Conservation (phyloP, 1,140 invertebrate genomes). For the Drosophila littoralis region DNA sequence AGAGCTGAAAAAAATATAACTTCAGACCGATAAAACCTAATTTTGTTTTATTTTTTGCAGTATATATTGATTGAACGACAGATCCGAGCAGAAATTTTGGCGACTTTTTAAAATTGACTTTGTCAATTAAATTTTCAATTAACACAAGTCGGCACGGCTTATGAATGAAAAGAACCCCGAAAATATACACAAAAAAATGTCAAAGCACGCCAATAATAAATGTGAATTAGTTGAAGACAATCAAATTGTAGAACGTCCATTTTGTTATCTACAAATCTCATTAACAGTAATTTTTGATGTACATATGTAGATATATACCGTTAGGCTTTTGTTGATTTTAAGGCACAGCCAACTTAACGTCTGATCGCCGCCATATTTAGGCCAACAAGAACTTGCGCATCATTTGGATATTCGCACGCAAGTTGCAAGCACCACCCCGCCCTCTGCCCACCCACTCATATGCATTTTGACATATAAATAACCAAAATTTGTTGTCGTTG, state of each 20-base stretch:
- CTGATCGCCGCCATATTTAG: slow-evolving; percentile 18
- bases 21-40: slow-evolving; percentile 35
- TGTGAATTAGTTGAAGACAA: slow-evolving; percentile 31
- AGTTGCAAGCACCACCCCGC: neutral
- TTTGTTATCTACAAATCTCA: neutral
- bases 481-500: slow-evolving; percentile 17
- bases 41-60: neutral
- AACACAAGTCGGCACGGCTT: slow-evolving; percentile 32
- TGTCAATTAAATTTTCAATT: slow-evolving; percentile 62
- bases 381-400: slow-evolving; percentile 15
- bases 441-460: neutral
- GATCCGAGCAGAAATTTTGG: slow-evolving; percentile 35
- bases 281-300: neutral
- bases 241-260: neutral
- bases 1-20: slow-evolving; percentile 27
- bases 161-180: slow-evolving; percentile 41
- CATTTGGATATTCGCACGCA: neutral
- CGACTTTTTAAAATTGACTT: slow-evolving; percentile 49
- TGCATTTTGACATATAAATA: slow-evolving; percentile 30
- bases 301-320: neutral
- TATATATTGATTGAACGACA: slow-evolving; percentile 34
- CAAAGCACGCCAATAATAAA: slow-evolving; percentile 37
- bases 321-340: neutral
- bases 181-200: slow-evolving; percentile 32
- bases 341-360: slow-evolving; percentile 6